These are phyloP conservation scores for Phainopepla nitens DNA, from an alignment of 2,113 vertebrate genomes.

Conservation along the genomic window DNA sequence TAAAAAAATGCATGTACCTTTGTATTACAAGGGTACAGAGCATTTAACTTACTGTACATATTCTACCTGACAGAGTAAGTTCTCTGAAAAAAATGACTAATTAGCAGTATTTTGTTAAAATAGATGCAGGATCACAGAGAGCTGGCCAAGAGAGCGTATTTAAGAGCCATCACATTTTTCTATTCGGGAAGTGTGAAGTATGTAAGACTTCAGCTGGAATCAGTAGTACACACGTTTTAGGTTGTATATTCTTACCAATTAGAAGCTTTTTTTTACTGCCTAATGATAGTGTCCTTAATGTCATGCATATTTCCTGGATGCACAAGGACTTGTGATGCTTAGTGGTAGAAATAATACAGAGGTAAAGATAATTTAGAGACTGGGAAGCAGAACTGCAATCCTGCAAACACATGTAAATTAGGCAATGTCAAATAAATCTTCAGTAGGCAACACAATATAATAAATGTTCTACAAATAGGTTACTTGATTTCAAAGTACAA, in stretches of 20 bases:
- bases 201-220: neutral
- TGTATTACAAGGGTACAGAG: neutral
- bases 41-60: neutral
- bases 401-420: neutral
- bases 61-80: neutral
- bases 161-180: neutral
- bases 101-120: neutral
- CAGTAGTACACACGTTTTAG: neutral
- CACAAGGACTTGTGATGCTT: neutral
- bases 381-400: neutral
- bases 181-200: neutral
- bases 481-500: neutral
- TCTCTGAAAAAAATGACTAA: neutral
- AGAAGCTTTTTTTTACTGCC: neutral
- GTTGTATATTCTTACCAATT: neutral
- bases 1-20: neutral
- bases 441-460: neutral
- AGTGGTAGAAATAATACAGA: neutral
- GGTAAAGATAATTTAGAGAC: neutral
- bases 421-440: neutral
- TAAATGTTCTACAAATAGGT: neutral
- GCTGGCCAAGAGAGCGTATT: neutral
- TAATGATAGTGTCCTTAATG: neutral
- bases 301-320: neutral
- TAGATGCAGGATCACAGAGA: neutral